These are phyloP conservation scores for Amphiprion percula DNA, from an alignment of 2,113 vertebrate species.

Conservation along the genomic window DNA sequence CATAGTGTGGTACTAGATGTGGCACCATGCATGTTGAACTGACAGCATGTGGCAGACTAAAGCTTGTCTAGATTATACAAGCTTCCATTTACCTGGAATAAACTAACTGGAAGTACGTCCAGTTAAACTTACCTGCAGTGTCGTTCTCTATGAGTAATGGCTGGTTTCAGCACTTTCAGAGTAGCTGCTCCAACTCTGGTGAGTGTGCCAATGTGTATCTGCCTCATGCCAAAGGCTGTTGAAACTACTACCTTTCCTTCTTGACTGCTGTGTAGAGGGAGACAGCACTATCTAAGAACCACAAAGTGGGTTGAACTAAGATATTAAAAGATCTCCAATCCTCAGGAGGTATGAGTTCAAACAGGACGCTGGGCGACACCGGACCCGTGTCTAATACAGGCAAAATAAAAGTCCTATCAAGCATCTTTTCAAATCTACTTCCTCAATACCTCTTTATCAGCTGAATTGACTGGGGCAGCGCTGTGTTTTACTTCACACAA, in stretches of 20 bases:
- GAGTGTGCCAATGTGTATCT: not conserved
- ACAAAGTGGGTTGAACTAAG: slow-evolving; percentile 59
- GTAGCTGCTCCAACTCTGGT: not conserved
- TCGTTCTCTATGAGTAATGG: not conserved
- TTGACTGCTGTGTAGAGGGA: slow-evolving; percentile 15
- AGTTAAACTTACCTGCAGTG: not conserved
- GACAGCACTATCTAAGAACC: slow-evolving; percentile 34
- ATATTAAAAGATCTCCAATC: slow-evolving; percentile 63
- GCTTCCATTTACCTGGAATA: slow-evolving; percentile 1
- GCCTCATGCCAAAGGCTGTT: slow-evolving; percentile 2
- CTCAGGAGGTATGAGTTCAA: slow-evolving; percentile 63
- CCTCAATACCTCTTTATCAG: slow-evolving; percentile 63
- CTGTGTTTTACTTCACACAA: slow-evolving; percentile 66
- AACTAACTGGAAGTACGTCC: not conserved
- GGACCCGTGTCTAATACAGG: slow-evolving; percentile 68
- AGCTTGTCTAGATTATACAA: not conserved
- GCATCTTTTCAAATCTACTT: slow-evolving; percentile 71
- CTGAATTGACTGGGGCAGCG: slow-evolving; percentile 47
- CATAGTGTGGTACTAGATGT: not conserved
- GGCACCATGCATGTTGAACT: not conserved
- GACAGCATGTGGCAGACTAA: not conserved
- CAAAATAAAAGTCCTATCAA: slow-evolving; percentile 69
- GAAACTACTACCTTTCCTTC: slow-evolving; percentile 25
- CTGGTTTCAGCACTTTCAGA: not conserved
- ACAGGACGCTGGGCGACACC: slow-evolving; percentile 50